Base-by-base conservation (phyloP, 1,140 invertebrate genomes). In the Hylyphantes graminicola region DNA sequence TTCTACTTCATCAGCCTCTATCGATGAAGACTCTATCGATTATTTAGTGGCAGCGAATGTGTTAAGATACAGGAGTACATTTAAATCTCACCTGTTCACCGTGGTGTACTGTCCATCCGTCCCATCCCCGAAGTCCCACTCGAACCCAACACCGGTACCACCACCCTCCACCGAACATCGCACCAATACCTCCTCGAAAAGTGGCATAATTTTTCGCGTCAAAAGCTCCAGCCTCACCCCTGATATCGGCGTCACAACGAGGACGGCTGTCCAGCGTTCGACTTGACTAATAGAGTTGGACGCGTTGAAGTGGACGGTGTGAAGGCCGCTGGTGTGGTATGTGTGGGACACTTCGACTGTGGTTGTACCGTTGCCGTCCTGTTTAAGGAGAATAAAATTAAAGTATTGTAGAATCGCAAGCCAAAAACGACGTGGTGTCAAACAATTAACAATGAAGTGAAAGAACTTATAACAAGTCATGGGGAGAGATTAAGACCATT, bases 81-180 rank as follows among this genome's bases (percentile, higher is more conserved):
- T n/a, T n/a, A n/a, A n/a, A n/a, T n/a, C 74, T 63, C 75, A 80
- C 84, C 84, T 85, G 17, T 85, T 65, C 0, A 85, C 76, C 2
- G 54, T 76, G 6, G 78, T 81, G 17, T 85, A 85, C 53, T 79
- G 75, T 12, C 76, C 68, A 75, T 83, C 80, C 8, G 53, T 75
- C 9, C 48, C 67, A 61, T 85, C 85, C 48, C 85, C 72, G 81
- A 85, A 85, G 50, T 85, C 85, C 85, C 85, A 85, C 7, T 61
- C 59, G 76, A 85, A 85, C 21, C 59, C 51, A 10, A 85, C 9
- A 64, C 76, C 67, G 0, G 70, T 68, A 21, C 85, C 85, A 9
- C 9, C 55, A 35, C 5, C 35, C n/a, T 74, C 55, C 0, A 85
- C 85, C 0, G 55, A 21, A 72, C 68, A 79, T 50, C 12, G 21